Base-by-base conservation (phyloP, 2,113 vertebrate genomes). In the Tyto alba region DNA sequence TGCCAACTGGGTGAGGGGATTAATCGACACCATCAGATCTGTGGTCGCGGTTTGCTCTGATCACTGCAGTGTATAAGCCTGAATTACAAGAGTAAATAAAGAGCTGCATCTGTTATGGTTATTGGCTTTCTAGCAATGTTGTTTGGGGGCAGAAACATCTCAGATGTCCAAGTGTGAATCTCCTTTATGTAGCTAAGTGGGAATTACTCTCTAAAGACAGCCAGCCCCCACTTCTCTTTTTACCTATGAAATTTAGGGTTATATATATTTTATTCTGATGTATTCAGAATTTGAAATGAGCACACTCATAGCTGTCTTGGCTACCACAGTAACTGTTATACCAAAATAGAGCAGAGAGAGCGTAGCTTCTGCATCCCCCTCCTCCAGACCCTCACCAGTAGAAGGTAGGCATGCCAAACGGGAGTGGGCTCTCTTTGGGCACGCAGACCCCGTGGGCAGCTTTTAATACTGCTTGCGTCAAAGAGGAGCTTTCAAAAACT, bases 241-340 rank as follows among this genome's bases (percentile, higher is more conserved):
- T 38, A 41, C 41, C 66, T 85, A 40, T 50, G 52, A 36, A n/a
- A 19, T 55, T 10, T 4, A 12, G 25, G 21, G 59, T 6, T 47
- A 0, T 13, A 7, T 30, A 1, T 59, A 4, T 47, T 47, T 47
- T 21, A 21, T 47, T 25, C 19, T 34, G 0, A 34, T 14, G 13
- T 8, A 2, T 66, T 68, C 30, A 45, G 43, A 8, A n/a, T 56
- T 43, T n/a, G 56, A 41, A 18, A 29, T 11, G 40, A 57, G 4
- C 22, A 3, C 22, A 6, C 11, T 32, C 16, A 4, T 4, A 14
- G 47, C 34, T 60, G 25, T 9, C 29, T 30, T 20, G 64, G 26
- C 69, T 40, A 9, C 78, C 15, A 2, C 11, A 40, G 10, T 20
- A 34, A 53, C 64, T 50, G 32, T 27, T 41, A 18, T 2, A 45